These are phyloP conservation scores for Amyelois transitella DNA, from an alignment of 1,140 invertebrate species.

Conservation along the genomic window DNA sequence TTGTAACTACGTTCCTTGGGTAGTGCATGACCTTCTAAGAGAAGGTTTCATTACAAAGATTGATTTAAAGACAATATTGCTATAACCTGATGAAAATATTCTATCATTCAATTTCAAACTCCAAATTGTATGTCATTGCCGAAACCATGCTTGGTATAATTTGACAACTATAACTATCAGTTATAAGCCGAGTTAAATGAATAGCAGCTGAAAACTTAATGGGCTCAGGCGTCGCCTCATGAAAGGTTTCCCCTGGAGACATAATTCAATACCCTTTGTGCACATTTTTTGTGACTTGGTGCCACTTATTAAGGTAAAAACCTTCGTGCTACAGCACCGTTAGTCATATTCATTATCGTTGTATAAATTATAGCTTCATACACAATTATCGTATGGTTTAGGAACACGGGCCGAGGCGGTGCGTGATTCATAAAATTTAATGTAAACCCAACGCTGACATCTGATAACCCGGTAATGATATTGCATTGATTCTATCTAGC, in stretches of 20 bases:
- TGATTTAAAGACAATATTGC: no score
- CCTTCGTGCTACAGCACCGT: constrained; percentile 50
- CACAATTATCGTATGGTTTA: constrained; percentile 46
- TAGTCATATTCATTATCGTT: constrained; percentile 59
- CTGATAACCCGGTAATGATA: constrained; percentile 29
- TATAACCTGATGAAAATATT: no score
- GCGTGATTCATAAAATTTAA: constrained; percentile 48
- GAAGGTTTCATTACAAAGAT: no score
- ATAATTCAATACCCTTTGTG: constrained; percentile 42
- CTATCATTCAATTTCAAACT: not conserved
- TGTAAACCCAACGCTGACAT: constrained; percentile 25
- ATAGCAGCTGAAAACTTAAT: not conserved
- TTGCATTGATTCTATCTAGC: constrained; percentile 24
- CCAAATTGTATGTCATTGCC: not conserved
- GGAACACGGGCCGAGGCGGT: constrained; percentile 26
- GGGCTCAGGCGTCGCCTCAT: not conserved
- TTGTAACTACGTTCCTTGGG: no score
- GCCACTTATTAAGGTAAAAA: constrained; percentile 50
- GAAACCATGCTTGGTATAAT: not conserved
- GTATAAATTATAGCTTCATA: constrained; percentile 63
- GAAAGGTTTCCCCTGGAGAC: constrained; percentile 19
- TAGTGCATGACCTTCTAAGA: no score
- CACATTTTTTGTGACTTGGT: constrained; percentile 33
- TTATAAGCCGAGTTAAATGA: not conserved
- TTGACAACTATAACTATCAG: not conserved